Evolutionary conservation across 1,140 invertebrate genomes (phyloP), one percentile per base, ranked within the genome.

Genomic region (Periplaneta americana): DNA sequence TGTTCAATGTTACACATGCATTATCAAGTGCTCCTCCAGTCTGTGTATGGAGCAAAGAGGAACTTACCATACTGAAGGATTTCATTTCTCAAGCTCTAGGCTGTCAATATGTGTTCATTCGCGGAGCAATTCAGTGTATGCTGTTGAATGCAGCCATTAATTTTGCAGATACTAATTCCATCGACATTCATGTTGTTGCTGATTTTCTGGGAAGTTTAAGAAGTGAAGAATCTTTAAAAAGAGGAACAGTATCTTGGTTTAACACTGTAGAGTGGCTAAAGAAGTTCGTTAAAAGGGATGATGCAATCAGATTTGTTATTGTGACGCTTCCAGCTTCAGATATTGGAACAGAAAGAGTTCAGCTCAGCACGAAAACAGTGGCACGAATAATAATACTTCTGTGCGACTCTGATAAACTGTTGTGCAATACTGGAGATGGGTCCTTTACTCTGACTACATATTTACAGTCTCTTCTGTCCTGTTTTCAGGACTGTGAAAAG

Each of bases 1-100:
- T 89, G 57, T 88, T 85, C 83, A 88, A 88, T 80, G 37, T 87
- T 17, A 83, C 83, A n/a, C 76, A 84, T 32, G 80, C 84, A 31
- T 82, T 88, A 39, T 82, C 82, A 75, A 80, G 5, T 18, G 37
- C 84, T 48, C 74, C 37, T 11, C 79, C 31, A 9, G 57, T 75
- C 18, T 75, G 9, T 37, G 77, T 80, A 76, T 83, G 82, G 75
- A 35, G 82, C 39, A 37, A 48, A n/a, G 37, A 81, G 32, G 39
- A 74, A 28, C 39, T 85, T 66, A 75, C 78, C 34, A 31, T 80
- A 15, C 17, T 85, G 10, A 80, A 84, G 76, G 74, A 83, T n/a
- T 84, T 86, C 66, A 33, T 87, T 1, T 39, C 57, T 11, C 79
- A 82, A 74, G 77, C 84, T 1, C 57, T 85, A 9, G 79, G 80